Evolutionary conservation across 1,140 invertebrate genomes (phyloP).

Genomic region (Pogonus chalceus): DNA sequence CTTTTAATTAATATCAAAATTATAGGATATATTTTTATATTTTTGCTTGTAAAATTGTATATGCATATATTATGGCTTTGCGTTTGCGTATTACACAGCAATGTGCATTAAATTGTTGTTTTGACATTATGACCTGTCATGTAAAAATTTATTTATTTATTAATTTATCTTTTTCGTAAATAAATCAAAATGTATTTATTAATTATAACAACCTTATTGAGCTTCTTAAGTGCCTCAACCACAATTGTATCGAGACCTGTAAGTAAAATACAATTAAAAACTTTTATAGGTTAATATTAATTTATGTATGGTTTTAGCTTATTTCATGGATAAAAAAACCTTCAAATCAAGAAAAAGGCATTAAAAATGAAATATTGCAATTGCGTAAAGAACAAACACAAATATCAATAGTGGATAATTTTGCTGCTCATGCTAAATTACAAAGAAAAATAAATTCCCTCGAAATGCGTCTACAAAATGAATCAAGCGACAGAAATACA

Average conservation of each 20-base stretch:
- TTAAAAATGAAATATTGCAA: neutral
- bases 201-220: neutral
- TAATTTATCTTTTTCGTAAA: too few relatives aligned
- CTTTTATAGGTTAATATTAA: neutral
- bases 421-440: conserved; percentile 39
- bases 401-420: conserved; percentile 40
- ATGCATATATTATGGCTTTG: too few relatives aligned
- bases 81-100: too few relatives aligned
- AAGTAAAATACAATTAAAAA: neutral
- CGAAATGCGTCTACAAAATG: conserved; percentile 33
- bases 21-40: too few relatives aligned
- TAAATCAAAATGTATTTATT: neutral
- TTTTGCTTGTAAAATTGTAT: too few relatives aligned
- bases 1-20: too few relatives aligned
- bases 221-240: neutral
- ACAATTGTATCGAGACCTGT: neutral
- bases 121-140: too few relatives aligned
- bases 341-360: neutral
- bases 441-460: conserved; percentile 37
- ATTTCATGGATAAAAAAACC: neutral
- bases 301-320: neutral
- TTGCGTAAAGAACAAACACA: conserved; percentile 25
- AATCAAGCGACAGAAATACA: conserved; percentile 29
- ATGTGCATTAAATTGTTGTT: too few relatives aligned
- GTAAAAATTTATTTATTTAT: too few relatives aligned